Evolutionary conservation across 2,888 invertebrate species (phyloP).

Genomic region (Bedellia somnulentella): DNA sequence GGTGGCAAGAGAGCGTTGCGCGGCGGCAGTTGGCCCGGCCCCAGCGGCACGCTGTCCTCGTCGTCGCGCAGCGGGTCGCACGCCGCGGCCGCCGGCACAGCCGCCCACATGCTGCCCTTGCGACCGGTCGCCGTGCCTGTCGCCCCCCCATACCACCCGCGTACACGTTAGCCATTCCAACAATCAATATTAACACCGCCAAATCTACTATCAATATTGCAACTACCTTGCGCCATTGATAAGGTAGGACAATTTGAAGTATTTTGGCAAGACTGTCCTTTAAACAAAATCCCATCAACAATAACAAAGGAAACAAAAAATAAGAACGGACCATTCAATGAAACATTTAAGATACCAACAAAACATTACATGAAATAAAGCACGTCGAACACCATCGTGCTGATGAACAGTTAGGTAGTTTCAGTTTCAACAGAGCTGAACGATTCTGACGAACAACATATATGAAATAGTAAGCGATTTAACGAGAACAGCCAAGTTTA

Average conservation of each 20-base stretch:
- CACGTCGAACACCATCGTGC: conserved; percentile 60
- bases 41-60: conserved; percentile 62
- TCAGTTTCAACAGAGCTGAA: conserved; percentile 39
- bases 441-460: conserved; percentile 49
- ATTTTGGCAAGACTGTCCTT: no score
- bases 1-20: conserved; percentile 70
- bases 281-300: no score
- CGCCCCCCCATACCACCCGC: conserved; percentile 18
- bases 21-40: conserved; percentile 82
- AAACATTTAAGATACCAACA: conserved; percentile 44
- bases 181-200: neutral
- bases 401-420: conserved; percentile 49
- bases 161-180: conserved; percentile 18
- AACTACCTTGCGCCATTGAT: conserved; percentile 1
- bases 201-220: neutral
- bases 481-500: conserved; percentile 60
- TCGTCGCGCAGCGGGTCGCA: conserved; percentile 41
- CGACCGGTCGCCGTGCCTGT: conserved; percentile 58
- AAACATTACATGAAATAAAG: conserved; percentile 53
- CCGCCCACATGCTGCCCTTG: conserved; percentile 61
- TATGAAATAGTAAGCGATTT: conserved; percentile 52
- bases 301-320: conserved; percentile 24
- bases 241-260: no score
- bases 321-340: conserved; percentile 46
- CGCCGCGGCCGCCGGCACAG: conserved; percentile 44